Base-by-base conservation (phyloP, 2,888 invertebrate genomes). In the Macaria liturata region DNA sequence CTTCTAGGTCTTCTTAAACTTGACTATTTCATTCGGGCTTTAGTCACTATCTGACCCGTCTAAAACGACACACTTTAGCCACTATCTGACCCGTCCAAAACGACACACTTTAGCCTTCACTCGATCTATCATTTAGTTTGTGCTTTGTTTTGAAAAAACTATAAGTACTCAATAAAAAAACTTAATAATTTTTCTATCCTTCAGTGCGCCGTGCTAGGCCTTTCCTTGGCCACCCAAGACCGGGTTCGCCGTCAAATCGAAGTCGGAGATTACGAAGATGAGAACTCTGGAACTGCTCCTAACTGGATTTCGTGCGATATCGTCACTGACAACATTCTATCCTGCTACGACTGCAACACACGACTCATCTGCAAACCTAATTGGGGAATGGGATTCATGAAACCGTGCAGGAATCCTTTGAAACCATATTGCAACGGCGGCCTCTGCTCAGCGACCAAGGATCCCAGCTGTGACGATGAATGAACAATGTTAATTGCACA, bases 351-450 rank as follows among this genome's bases (percentile, higher is more conserved):
- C 57, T 87, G 84, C 67, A 73, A 63, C 42, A 84, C 83, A 3
- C 74, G 76, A 3, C 34, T 83, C 32, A 76, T 85, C 20, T 86
- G 88, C 66, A 83, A 83, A 48, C 75, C 75, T 3, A 40, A 78
- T 4, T 83, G 82, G 4, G 86, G 85, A 0, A 43, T 84, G 4
- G 86, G 86, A 0, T 43, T 84, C 5, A 56, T 86, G 20, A 72
- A 69, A 31, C 5, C 59, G 2, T 88, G 88, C 64, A 46, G 57
- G 0, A 69, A 72, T 49, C 73, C 76, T 0, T 52, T 45, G 39
- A 77, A 56, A 54, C 84, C 86, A 4, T 68, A 83, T 57, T 88
- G 88, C 62, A 81, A 79, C 32, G 74, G 75, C 53, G 87, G 88
- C 3, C 59, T 79, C 3, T 87, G 88, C 61, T 79, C 84, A 0